phyloP scores from a whole-genome alignment of 92 coral and sea anemone genomes.

The Heliopora coerulea region DNA sequence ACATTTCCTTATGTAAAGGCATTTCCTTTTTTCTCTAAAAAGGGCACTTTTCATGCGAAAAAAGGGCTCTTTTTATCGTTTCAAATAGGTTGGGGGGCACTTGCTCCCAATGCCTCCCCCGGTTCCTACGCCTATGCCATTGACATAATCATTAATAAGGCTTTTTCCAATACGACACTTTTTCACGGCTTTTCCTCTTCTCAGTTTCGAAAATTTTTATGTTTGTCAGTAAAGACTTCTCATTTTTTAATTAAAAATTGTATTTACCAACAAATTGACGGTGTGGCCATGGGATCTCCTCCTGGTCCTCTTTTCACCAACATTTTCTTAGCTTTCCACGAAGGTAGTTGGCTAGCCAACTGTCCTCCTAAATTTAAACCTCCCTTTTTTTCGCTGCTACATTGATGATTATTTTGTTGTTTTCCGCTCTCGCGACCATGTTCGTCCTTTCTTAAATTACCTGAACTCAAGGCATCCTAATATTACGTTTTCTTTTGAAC shows the following conservation, averaged over 20 bases:
- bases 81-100: no score
- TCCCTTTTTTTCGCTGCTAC: not conserved
- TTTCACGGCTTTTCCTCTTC: not conserved
- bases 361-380: slow-evolving; percentile 5
- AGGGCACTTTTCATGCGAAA: no score
- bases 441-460: not conserved
- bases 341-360: slow-evolving; percentile 1
- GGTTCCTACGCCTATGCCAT: not conserved
- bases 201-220: not conserved
- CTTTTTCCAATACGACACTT: not conserved
- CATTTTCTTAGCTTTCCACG: not conserved
- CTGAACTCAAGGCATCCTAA: not conserved
- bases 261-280: slow-evolving; percentile 9
- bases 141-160: slow-evolving; percentile 7
- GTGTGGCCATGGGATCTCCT: slow-evolving; percentile 36
- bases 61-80: no score
- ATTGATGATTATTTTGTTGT: slow-evolving; percentile 4
- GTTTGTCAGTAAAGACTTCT: not conserved
- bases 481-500: not conserved
- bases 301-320: slow-evolving; percentile 3
- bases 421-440: not conserved
- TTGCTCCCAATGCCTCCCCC: no score
- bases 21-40: no score
- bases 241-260: slow-evolving; percentile 16
- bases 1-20: no score